Conservation (phyloP, 2,113 vertebrate genomes). For the Lucifuga dentata region DNA sequence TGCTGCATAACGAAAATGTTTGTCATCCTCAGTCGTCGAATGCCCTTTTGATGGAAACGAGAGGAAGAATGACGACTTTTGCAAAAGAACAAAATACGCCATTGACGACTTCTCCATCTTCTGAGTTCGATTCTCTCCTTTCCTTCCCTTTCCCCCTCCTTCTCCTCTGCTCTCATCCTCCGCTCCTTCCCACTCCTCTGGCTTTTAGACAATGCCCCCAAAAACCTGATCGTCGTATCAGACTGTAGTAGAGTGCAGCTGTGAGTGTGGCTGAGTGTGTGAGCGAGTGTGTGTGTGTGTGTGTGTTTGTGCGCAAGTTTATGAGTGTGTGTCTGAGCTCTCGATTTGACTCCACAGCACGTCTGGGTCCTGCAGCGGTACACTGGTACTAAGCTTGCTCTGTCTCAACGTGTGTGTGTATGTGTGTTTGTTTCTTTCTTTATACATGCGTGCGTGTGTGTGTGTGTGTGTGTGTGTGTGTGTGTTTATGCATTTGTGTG, state of each 20-base stretch:
- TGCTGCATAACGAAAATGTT: slow-evolving; percentile 11
- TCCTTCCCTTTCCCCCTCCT: slow-evolving; percentile 16
- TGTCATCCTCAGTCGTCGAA: not conserved
- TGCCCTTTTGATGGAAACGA: slow-evolving; percentile 20
- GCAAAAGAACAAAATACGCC: slow-evolving; percentile 34
- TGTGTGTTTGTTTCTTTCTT: not conserved
- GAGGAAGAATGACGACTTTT: slow-evolving; percentile 38
- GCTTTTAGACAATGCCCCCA: slow-evolving; percentile 76
- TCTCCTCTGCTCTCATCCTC: slow-evolving; percentile 58
- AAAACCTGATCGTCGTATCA: slow-evolving; percentile 68
- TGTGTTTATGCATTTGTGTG: slow-evolving; percentile 11
- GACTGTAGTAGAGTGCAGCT: slow-evolving; percentile 67
- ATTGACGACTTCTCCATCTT: slow-evolving; percentile 45
- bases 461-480: slow-evolving; percentile 45
- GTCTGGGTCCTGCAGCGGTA: slow-evolving; percentile 67
- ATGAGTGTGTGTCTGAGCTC: slow-evolving; percentile 50
- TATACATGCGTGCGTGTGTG: slow-evolving; percentile 16
- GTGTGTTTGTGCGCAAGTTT: not conserved
- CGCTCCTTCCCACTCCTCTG: slow-evolving; percentile 74
- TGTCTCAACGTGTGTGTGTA: slow-evolving; percentile 20
- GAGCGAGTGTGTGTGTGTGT: slow-evolving; percentile 29
- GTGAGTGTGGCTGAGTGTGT: slow-evolving; percentile 58
- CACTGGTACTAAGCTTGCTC: slow-evolving; percentile 51
- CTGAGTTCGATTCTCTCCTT: slow-evolving; percentile 35
- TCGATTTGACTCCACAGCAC: slow-evolving; percentile 70